Evolutionary conservation across 2,797 vertebrate genomes (phyloP).

Genomic region (Diglossa cyanea): DNA sequence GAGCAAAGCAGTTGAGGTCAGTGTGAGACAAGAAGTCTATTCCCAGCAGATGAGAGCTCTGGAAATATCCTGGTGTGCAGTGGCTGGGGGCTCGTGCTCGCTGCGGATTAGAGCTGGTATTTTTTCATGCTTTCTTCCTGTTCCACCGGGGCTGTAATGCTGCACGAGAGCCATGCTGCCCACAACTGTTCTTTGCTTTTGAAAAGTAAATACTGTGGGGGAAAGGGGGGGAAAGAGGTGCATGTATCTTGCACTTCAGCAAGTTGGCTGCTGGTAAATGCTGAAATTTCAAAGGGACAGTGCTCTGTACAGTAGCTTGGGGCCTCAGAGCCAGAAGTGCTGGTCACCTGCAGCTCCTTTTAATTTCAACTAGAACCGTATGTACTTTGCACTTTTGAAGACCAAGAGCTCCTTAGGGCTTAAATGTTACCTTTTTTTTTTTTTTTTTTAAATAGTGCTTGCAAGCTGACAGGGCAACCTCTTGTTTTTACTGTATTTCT

Average conservation of each 20-base stretch:
- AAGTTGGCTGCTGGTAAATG: neutral
- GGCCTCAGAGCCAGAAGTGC: neutral
- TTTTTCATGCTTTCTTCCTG: neutral
- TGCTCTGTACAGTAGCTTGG: neutral
- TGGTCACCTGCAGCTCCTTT: constrained; percentile 33
- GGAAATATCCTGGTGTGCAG: neutral
- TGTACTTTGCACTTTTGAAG: constrained; percentile 15
- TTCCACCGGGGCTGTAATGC: neutral
- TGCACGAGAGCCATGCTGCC: neutral
- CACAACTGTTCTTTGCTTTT: neutral
- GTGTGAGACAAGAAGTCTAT: neutral
- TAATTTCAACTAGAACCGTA: neutral
- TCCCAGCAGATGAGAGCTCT: neutral
- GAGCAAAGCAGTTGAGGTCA: neutral
- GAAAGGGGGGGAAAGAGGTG: neutral
- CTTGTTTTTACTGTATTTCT: neutral
- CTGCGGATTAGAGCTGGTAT: neutral
- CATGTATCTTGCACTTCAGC: neutral
- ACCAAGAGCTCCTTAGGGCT: neutral
- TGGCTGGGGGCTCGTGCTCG: neutral
- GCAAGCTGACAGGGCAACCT: neutral
- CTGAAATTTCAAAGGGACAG: constrained; percentile 14
- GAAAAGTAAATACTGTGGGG: neutral
- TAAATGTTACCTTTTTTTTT: neutral
- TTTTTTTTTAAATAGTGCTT: neutral